Evolutionary conservation across 1,140 invertebrate genomes (phyloP).

Genomic region (Caerostris extrusa): DNA sequence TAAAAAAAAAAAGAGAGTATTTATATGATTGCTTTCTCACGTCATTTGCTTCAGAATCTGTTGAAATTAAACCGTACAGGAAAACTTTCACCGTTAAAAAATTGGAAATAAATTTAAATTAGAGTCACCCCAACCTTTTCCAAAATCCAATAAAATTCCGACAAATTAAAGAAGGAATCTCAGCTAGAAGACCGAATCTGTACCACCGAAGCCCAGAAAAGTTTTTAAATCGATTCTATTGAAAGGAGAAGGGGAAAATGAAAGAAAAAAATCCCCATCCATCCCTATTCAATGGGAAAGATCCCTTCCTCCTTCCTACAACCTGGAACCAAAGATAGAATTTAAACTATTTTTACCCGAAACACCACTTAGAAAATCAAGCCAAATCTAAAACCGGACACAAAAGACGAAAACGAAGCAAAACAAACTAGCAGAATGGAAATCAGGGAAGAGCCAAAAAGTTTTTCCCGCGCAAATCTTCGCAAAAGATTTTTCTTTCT

Average conservation of each 20-base stretch:
- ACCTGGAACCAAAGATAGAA: slow-evolving; percentile 15
- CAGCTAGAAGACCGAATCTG: neutral
- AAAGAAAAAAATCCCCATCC: neutral
- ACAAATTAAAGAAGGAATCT: slow-evolving; percentile 17
- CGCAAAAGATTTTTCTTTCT: neutral
- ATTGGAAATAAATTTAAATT: slow-evolving; percentile 33
- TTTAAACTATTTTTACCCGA: slow-evolving; percentile 68
- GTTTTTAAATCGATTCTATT: slow-evolving; percentile 23
- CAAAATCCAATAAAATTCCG: slow-evolving; percentile 21
- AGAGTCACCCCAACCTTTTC: neutral
- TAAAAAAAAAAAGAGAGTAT: neutral
- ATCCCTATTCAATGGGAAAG: neutral
- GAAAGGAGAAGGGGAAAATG: neutral
- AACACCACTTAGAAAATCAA: slow-evolving; percentile 73
- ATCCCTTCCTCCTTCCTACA: neutral
- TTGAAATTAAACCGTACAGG: neutral
- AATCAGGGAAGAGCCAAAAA: slow-evolving; percentile 14
- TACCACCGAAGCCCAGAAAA: neutral
- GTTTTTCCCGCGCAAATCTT: slow-evolving; percentile 35
- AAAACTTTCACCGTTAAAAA: neutral
- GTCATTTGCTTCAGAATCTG: neutral
- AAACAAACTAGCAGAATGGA: slow-evolving; percentile 57
- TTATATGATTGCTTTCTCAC: neutral
- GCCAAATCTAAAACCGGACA: slow-evolving; percentile 55
- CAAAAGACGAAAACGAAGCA: neutral